Percentiles rank a stretch among this genome's conserved stretches.
These are phyloP conservation scores for Villa cingulata DNA, from an alignment of 2,888 invertebrate species.

Conservation along the genomic window DNA sequence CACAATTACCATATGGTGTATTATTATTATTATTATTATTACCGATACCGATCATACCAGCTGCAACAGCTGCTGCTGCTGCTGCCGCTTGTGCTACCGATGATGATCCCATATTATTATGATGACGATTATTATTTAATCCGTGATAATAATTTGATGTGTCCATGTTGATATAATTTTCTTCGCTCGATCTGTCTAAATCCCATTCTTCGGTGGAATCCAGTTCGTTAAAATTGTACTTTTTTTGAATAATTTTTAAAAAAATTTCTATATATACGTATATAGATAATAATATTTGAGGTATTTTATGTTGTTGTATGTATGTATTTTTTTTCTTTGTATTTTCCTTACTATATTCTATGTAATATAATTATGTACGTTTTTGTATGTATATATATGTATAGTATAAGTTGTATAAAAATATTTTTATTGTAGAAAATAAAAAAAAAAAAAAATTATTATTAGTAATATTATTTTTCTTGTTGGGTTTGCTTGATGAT, in stretches of 20 bases:
- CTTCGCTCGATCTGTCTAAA: slow-evolving; percentile 6
- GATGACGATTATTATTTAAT: slow-evolving; percentile 2
- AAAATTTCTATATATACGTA: background rate
- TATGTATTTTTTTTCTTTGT: background rate
- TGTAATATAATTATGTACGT: background rate
- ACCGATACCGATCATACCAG: background rate
- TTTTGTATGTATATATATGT: background rate
- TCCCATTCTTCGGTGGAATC: slow-evolving; percentile 13
- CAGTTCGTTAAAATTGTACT: slow-evolving; percentile 6
- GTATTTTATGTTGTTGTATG: background rate
- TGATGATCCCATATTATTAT: no score
- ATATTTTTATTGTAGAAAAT: no score
- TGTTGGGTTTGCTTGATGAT: no score
- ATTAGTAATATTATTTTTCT: no score
- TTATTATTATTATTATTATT: background rate
- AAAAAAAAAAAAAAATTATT: no score
- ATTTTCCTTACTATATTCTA: no score
- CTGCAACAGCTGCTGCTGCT: background rate
- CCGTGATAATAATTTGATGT: slow-evolving; percentile 10
- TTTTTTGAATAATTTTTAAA: background rate
- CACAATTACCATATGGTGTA: background rate
- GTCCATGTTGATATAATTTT: slow-evolving; percentile 7
- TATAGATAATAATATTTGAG: background rate
- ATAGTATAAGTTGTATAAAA: background rate
- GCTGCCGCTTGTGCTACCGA: slow-evolving; percentile 3